Conservation (phyloP, 2,113 vertebrate species). For the Lipophrys pholis region DNA sequence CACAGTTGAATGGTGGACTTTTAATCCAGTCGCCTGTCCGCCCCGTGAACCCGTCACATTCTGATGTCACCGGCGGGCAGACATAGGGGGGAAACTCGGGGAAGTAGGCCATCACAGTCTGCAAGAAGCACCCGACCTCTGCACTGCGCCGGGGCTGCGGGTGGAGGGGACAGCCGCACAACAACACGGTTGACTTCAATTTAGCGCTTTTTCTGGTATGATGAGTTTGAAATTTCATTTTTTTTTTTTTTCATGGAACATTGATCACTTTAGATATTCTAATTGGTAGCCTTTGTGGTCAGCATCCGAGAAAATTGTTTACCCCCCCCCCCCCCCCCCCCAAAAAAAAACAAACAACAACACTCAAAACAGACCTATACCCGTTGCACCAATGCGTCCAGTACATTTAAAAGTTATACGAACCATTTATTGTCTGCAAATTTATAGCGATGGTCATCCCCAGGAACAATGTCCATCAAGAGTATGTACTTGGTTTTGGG, state of each 20-base stretch:
- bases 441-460: constrained; percentile 97
- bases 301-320: no score
- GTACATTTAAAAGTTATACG: constrained; percentile 26
- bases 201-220: no score
- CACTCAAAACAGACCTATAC: no score
- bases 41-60: constrained; percentile 72
- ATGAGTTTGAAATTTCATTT: no score
- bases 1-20: constrained; percentile 46
- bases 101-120: constrained; percentile 69
- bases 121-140: constrained; percentile 61
- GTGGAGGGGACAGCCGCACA: constrained; percentile 13
- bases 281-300: no score
- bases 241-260: no score
- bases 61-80: constrained; percentile 69
- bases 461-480: constrained; percentile 95
- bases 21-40: constrained; percentile 69
- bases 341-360: no score
- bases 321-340: no score
- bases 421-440: constrained; percentile 99
- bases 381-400: no score
- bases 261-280: no score
- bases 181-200: not conserved
- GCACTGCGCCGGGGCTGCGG: constrained; percentile 24
- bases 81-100: constrained; percentile 50
- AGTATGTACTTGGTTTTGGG: constrained; percentile 99